Percentiles rank a stretch among this genome's conserved stretches.
Evolutionary conservation across 1,140 invertebrate genomes (phyloP).

Genomic region (Drosophila arawakana): DNA sequence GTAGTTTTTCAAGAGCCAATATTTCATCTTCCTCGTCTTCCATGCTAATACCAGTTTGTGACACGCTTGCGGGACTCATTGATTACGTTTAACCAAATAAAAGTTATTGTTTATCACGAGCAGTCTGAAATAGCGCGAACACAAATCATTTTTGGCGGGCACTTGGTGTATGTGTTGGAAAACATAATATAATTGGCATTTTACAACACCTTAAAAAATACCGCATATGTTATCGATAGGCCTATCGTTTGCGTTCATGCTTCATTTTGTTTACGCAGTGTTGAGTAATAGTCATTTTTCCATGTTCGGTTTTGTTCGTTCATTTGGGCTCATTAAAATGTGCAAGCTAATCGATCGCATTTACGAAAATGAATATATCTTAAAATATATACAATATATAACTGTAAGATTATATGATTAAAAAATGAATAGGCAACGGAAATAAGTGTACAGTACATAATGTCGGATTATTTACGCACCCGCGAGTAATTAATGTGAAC

Average conservation of each 20-base stretch:
- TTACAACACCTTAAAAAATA: conserved; percentile 16
- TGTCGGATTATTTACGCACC: too few relatives aligned
- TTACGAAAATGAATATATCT: not conserved
- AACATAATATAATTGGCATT: not conserved
- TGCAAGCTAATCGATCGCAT: not conserved
- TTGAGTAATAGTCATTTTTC: not conserved
- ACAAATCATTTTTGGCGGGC: conserved; percentile 61
- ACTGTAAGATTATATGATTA: not conserved
- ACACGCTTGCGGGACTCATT: conserved; percentile 58
- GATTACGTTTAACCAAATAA: conserved; percentile 4
- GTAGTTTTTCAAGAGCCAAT: conserved; percentile 68
- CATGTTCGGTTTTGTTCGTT: not conserved
- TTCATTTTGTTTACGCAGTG: not conserved
- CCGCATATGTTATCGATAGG: not conserved
- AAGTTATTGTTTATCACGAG: not conserved
- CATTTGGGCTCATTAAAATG: conserved; percentile 4
- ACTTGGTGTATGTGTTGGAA: conserved; percentile 15
- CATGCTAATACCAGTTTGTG: conserved; percentile 57
- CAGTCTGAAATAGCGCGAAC: conserved; percentile 41
- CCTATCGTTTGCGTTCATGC: conserved; percentile 6
- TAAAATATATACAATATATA: not conserved
- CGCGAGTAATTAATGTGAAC: not conserved
- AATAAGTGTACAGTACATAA: not conserved
- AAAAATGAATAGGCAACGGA: not conserved
- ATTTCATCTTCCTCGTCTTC: conserved; percentile 72